Evolutionary conservation across 1,140 invertebrate species (phyloP), one percentile per base, ranked within the genome.

Genomic region (Sminthurides bifidus): DNA sequence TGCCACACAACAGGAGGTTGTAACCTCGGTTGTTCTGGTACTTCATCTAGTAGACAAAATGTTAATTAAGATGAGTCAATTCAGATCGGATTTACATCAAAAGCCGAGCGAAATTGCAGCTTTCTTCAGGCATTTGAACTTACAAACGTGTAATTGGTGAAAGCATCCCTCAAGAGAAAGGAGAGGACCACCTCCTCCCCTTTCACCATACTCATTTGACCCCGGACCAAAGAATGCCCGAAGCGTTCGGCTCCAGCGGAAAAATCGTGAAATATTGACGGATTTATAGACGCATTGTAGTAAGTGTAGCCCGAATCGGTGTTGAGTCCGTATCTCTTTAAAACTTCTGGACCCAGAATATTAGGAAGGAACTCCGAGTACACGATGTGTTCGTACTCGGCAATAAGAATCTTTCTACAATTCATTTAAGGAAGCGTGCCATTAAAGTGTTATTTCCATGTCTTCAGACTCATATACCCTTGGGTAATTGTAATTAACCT

Each of bases 251-350:
- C 88, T 35, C 88, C 88, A 15, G 87, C 77, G 6, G 88, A 83
- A 69, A 93, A 93, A 3, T 84, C 81, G 57, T 86, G 85, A 35
- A 90, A 81, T 17, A 92, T 85, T 59, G 83, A 81, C 0, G 88
- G 86, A 75, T 92, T 89, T 0, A 90, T 80, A 52, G 76, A 81
- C 0, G 77, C 62, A 69, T 93, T 85, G 66, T 93, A 37, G 30
- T 5, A 2, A 23, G 41, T 37, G 65, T 78, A 78, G 57, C 71
- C 62, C 87, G 78, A 73, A 87, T 89, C 31, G n/a, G 54, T 19
- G n/a, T 1, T 59, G 0, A 59, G 31, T 10, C 23, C 37, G 23
- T 55, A 59, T 26, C 52, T 37, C 14, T 3, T 63, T 55, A 61
- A 63, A 61, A 45, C 65, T 60, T 59, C 56, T 58, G 67, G 64